Conservation (phyloP, 1,140 invertebrate genomes). For the Geopemphigus sp. region DNA sequence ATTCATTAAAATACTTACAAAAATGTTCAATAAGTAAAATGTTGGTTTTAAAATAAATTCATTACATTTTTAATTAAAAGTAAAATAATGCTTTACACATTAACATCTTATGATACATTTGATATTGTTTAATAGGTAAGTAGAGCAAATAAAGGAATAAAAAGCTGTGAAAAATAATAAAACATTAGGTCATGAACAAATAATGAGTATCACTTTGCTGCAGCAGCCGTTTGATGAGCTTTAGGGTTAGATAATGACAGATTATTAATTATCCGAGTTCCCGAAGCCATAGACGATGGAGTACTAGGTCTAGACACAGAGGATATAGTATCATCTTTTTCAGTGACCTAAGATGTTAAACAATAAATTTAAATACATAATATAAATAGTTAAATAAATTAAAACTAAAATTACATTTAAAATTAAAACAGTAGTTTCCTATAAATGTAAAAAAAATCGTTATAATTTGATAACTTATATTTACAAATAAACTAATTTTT, state of each 20-base stretch:
- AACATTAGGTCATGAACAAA: background rate
- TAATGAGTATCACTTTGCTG: constrained; percentile 35
- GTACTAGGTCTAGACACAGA: constrained; percentile 10
- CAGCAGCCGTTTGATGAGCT: constrained; percentile 37
- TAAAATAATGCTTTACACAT: constrained; percentile 12
- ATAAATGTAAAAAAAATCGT: too few relatives aligned
- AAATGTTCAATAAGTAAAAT: constrained; percentile 7
- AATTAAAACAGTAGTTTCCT: too few relatives aligned
- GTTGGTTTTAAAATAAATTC: constrained; percentile 4
- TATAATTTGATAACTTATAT: too few relatives aligned
- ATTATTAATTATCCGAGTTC: constrained; percentile 23
- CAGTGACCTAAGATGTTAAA: background rate
- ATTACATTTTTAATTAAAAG: constrained; percentile 24
- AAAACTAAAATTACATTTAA: too few relatives aligned
- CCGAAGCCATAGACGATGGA: constrained; percentile 15
- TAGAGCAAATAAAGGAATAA: constrained; percentile 9
- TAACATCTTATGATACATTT: background rate
- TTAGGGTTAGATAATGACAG: constrained; percentile 27
- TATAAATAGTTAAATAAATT: background rate
- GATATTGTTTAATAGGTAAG: constrained; percentile 28
- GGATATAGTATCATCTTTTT: background rate
- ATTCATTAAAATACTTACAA: constrained; percentile 7
- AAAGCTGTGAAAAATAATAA: constrained; percentile 36
- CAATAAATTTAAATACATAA: constrained; percentile 5
- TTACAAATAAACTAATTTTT: background rate